Base-by-base conservation (phyloP, 1,140 invertebrate species). In the Patella vulgata region DNA sequence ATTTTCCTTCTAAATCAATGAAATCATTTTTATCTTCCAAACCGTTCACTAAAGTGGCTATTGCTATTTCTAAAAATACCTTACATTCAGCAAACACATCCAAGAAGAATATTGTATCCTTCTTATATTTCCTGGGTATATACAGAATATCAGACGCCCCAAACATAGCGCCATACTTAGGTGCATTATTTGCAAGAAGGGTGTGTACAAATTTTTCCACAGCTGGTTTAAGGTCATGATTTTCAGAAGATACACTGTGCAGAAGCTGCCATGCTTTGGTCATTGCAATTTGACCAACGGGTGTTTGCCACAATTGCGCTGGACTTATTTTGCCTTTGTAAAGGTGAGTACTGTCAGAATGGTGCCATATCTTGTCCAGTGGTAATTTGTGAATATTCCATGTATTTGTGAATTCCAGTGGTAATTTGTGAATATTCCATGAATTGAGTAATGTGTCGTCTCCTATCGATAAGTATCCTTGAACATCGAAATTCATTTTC, bases 121-220 rank as follows among this genome's bases (percentile, higher is more conserved):
- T 36, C 23, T 40, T 54, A 17, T 33, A 25, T 12, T 36, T 36
- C 17, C 9, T 19, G 8, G 52, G 52, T 19, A 54, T 27, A 36
- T 54, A 54, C n/a, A 33, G 23, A 19, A 54, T 54, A 21, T 54
- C 52, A 9, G 52, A 54, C 12, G 52, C 31, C 19, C 52, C 52
- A 9, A 5, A 19, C 9, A 21, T 19, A 17, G n/a, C 27, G 19
- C 52, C 31, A n/a, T n/a, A n/a, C n/a, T n/a, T n/a, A n/a, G n/a
- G n/a, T 8, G 39, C 23, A 25, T 27, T 54, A n/a, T 54, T 33
- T 12, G 11, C 9, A 4, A 54, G 21, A 6, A 23, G n/a, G n/a
- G 8, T 9, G 19, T 39, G 11, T 9, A 39, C 36, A 33, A 39
- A 39, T 33, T 54, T 17, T 17, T 39, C 33, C 27, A 36, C 40